Conservation (phyloP, 37 sponge, comb jelly and placozoan species). For the Ianthella basta region DNA sequence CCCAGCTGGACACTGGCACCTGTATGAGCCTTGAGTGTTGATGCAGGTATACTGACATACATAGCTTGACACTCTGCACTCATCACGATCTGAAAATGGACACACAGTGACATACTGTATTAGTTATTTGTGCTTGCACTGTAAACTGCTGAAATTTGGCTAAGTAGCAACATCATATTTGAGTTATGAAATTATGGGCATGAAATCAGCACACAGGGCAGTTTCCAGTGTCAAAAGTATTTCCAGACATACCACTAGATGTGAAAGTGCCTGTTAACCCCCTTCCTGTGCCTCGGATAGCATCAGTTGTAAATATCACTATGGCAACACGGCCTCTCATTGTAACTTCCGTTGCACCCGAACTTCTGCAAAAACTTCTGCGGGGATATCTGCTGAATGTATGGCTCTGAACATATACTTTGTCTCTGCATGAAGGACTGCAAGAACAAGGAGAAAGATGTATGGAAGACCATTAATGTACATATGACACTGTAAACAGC, state of each 20-base stretch:
- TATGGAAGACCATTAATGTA: not conserved
- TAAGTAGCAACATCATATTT: no score
- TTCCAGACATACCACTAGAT: not conserved
- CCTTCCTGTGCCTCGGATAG: not conserved
- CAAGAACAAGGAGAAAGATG: no score
- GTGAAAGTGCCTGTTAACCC: not conserved
- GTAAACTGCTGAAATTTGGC: no score
- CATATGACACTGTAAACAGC: not conserved
- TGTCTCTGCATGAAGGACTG: not conserved
- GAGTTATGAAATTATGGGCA: no score
- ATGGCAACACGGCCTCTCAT: not conserved
- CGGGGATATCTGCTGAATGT: not conserved
- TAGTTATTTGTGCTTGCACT: no score
- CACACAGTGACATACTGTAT: no score
- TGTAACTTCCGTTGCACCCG: not conserved
- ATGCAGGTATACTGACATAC: not conserved
- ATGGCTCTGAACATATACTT: not conserved
- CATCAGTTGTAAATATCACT: slow-evolving; percentile 11
- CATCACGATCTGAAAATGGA: not conserved
- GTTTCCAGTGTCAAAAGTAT: no score
- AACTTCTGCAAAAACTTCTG: not conserved
- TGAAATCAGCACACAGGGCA: no score
- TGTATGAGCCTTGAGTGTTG: not conserved
- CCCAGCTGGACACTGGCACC: not conserved
- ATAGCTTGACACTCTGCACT: not conserved